Percentiles rank a stretch among this genome's conserved stretches.
phyloP scores from a whole-genome alignment of 2,888 invertebrate genomes.

The Gryllus longicercus region DNA sequence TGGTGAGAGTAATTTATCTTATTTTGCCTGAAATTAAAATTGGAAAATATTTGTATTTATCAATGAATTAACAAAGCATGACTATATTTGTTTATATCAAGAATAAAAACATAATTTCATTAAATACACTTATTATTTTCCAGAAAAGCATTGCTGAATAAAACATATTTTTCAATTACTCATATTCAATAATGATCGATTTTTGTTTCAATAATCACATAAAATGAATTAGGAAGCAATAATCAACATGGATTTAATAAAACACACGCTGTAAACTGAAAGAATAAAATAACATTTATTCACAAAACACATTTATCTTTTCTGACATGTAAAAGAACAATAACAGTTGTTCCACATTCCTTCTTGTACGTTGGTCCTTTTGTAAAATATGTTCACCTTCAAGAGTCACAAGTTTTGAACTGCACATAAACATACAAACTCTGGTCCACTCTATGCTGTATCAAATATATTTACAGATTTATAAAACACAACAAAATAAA shows the following conservation, averaged over 20 bases:
- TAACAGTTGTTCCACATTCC: not conserved
- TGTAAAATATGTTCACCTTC: not conserved
- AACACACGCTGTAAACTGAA: not conserved
- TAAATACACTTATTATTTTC: too few species aligned
- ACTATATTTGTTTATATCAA: too few species aligned
- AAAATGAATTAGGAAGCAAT: not conserved
- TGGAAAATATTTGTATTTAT: too few species aligned
- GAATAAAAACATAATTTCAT: too few species aligned
- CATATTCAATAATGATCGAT: too few species aligned
- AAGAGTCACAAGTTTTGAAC: not conserved
- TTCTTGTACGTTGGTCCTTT: not conserved
- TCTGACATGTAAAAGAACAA: not conserved
- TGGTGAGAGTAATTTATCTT: too few species aligned
- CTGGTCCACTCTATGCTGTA: conserved; percentile 4
- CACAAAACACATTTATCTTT: not conserved
- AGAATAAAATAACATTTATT: not conserved
- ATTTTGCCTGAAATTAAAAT: too few species aligned
- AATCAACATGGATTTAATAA: not conserved
- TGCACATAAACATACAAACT: not conserved
- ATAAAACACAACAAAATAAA: not conserved
- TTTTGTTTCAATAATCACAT: too few species aligned
- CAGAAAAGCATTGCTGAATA: too few species aligned
- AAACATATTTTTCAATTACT: too few species aligned
- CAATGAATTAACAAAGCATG: too few species aligned
- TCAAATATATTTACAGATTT: conserved; percentile 22